Percentiles rank a stretch among this genome's conserved stretches.
Conservation (phyloP, 2,113 vertebrate genomes). For the Serinus canaria region DNA sequence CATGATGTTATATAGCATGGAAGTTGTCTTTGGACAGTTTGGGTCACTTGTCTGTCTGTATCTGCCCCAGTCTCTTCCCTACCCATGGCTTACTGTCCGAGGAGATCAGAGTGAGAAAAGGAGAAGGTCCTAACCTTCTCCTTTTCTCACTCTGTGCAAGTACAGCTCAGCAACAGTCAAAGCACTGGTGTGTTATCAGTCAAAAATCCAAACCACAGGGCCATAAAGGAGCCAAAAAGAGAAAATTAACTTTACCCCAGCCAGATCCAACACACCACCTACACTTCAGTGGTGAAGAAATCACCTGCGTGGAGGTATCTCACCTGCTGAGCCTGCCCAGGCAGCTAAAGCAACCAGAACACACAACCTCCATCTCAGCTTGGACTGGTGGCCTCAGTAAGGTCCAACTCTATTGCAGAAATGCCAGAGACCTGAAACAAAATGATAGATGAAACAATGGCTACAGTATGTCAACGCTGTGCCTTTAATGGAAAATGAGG, state of each 20-base stretch:
- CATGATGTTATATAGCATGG: neutral
- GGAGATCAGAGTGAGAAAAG: neutral
- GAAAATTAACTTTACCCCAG: neutral
- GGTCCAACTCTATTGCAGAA: neutral
- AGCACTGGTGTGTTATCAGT: neutral
- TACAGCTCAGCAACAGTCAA: neutral
- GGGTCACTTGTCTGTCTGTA: neutral
- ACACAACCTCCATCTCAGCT: neutral
- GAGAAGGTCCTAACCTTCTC: neutral
- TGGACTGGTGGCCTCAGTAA: neutral
- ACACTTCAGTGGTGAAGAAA: neutral
- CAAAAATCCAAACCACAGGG: neutral
- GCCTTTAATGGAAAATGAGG: neutral
- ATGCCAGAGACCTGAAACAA: neutral
- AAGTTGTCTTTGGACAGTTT: neutral
- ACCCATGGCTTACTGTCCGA: rapidly evolving
- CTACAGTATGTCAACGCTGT: neutral
- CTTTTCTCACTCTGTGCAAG: too few relatives aligned
- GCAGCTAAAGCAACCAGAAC: neutral
- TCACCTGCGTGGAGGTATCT: neutral
- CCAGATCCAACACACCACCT: rapidly evolving
- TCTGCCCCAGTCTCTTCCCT: neutral
- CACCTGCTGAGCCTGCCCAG: neutral
- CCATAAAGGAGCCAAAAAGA: neutral
- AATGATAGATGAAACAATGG: neutral